A percentile compares a stretch with the other conserved stretches of the same genome.
Evolutionary conservation across 1,140 invertebrate genomes (phyloP).

Genomic region (Drosophila sp.): DNA sequence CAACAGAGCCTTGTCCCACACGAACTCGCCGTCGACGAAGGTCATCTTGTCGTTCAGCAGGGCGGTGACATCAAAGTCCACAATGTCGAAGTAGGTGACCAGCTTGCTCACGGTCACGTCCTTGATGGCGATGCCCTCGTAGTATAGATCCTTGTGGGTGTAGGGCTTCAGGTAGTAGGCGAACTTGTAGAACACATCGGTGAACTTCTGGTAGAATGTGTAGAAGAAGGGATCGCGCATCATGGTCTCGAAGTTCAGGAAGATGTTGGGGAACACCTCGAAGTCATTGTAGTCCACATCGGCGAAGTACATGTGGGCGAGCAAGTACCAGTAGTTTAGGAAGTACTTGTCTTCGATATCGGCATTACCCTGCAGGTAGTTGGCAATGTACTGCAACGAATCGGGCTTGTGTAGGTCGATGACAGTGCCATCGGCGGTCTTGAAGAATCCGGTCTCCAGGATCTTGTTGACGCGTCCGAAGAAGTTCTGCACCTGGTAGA

Average conservation of each 20-base stretch:
- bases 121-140: conserved; percentile 86
- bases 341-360: conserved; percentile 87
- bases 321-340: conserved; percentile 85
- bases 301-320: conserved; percentile 83
- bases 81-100: conserved; percentile 89
- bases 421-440: conserved; percentile 83
- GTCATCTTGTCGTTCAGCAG: conserved; percentile 84
- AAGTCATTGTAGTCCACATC: conserved; percentile 61
- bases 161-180: conserved; percentile 85
- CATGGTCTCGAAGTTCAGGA: conserved; percentile 85
- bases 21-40: conserved; percentile 70
- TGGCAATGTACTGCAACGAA: conserved; percentile 86
- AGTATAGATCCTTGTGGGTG: conserved; percentile 85
- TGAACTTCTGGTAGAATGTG: conserved; percentile 85
- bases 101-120: conserved; percentile 86
- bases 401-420: conserved; percentile 84
- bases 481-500: conserved; percentile 79
- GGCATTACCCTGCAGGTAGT: conserved; percentile 87
- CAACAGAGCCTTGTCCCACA: conserved; percentile 72
- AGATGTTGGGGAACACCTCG: conserved; percentile 78
- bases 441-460: conserved; percentile 86
- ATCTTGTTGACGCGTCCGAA: conserved; percentile 86
- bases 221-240: conserved; percentile 88
- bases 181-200: conserved; percentile 84
- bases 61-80: conserved; percentile 87